Conservation (phyloP, 2,797 vertebrate species). For the Falco cherrug region DNA sequence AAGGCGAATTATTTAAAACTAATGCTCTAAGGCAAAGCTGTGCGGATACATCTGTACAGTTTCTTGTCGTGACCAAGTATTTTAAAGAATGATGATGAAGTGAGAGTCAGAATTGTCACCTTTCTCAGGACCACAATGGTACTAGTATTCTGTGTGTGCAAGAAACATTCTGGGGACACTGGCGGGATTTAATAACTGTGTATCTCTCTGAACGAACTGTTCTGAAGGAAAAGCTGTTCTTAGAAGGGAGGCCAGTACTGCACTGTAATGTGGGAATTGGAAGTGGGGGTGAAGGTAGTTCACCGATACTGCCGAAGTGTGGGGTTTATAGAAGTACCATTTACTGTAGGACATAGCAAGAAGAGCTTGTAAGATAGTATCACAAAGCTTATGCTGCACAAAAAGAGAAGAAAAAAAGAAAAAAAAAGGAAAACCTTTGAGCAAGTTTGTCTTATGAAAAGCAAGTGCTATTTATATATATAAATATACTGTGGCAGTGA, state of each 20-base stretch:
- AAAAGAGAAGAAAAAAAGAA: not conserved
- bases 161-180: not conserved
- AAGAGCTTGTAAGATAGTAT: not conserved
- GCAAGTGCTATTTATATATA: slow-evolving; percentile 17
- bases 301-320: not conserved
- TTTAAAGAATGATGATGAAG: slow-evolving; percentile 63
- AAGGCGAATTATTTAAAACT: not conserved
- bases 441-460: slow-evolving; percentile 47
- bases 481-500: slow-evolving; percentile 56
- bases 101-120: slow-evolving; percentile 59
- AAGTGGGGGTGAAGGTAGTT: not conserved
- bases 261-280: not conserved
- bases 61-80: slow-evolving; percentile 17
- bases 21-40: not conserved
- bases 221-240: slow-evolving; percentile 17
- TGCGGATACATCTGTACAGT: slow-evolving; percentile 18
- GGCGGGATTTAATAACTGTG: slow-evolving; percentile 24
- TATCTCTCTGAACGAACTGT: not conserved
- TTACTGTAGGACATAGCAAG: not conserved
- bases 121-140: slow-evolving; percentile 39
- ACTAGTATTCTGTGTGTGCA: slow-evolving; percentile 5
- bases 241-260: not conserved
- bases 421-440: not conserved
- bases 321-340: not conserved
- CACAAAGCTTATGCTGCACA: not conserved